phyloP scores from a whole-genome alignment of 2,797 vertebrate species.

The Pangasius djambal region DNA sequence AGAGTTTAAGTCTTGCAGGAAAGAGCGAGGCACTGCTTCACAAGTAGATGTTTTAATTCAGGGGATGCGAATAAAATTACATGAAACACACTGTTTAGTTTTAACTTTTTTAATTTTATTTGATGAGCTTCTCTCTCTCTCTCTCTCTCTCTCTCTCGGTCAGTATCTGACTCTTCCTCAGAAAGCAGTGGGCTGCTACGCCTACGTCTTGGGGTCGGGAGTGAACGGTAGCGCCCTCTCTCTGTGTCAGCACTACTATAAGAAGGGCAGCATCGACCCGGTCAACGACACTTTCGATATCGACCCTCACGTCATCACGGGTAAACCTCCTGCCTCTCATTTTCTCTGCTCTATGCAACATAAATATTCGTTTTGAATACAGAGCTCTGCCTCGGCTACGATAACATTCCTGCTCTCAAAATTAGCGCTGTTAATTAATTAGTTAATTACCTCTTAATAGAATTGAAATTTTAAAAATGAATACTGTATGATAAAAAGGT shows the following conservation, averaged over 20 bases:
- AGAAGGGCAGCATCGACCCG: constrained; percentile 83
- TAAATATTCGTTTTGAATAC: too few species aligned
- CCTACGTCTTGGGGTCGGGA: constrained; percentile 75
- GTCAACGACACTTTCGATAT: constrained; percentile 93
- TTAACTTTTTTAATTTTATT: not conserved
- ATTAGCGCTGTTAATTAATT: not conserved
- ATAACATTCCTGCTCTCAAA: not conserved
- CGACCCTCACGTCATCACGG: constrained; percentile 81
- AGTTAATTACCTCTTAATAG: not conserved
- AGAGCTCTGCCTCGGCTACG: not conserved
- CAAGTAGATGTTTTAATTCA: not conserved
- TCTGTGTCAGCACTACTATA: constrained; percentile 86
- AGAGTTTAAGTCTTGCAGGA: too few species aligned
- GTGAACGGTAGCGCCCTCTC: constrained; percentile 78
- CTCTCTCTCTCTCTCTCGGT: constrained; percentile 66
- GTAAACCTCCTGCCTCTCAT: constrained; percentile 64
- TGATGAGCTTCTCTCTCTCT: constrained; percentile 56
- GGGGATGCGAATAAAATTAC: not conserved
- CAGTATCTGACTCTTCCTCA: constrained; percentile 84
- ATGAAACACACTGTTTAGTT: not conserved
- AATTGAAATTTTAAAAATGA: not conserved
- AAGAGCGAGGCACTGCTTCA: too few species aligned
- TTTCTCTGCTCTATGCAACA: not conserved
- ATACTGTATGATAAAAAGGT: not conserved
- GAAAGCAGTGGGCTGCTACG: constrained; percentile 82